Percentiles rank a stretch among this genome's conserved stretches.
Evolutionary conservation across 2,888 invertebrate genomes (phyloP).

Genomic region (Eristalinus aeneus): DNA sequence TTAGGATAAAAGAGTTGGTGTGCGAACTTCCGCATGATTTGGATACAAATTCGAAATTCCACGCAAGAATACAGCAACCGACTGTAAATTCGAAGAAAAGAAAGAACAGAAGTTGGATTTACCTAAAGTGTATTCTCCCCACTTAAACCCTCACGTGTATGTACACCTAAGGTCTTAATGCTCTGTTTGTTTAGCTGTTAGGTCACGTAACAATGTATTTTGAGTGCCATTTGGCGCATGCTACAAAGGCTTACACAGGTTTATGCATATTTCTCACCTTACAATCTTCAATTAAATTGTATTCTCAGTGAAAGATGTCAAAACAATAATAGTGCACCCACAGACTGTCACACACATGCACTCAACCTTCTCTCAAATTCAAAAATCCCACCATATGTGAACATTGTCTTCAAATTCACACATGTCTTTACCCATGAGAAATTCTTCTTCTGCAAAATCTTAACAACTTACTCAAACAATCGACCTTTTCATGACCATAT

Average conservation of each 20-base stretch:
- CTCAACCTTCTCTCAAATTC: slow-evolving; percentile 18
- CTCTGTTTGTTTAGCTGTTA: not conserved
- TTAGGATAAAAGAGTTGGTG: slow-evolving; percentile 38
- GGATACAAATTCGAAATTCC: not conserved
- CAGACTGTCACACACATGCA: slow-evolving; percentile 19
- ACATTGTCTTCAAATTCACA: not conserved
- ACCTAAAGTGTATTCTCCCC: not conserved
- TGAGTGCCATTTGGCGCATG: not conserved
- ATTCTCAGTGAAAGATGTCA: not conserved
- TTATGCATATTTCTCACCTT: not conserved
- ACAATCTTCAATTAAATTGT: not conserved
- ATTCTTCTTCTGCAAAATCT: slow-evolving; percentile 41
- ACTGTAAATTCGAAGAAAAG: not conserved
- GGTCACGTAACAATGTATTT: not conserved
- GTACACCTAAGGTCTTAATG: not conserved
- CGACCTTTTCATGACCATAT: slow-evolving; percentile 68
- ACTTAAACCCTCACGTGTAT: not conserved
- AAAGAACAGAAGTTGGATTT: not conserved
- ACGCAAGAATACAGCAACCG: not conserved
- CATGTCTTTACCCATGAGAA: slow-evolving; percentile 44
- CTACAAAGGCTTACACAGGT: not conserved
- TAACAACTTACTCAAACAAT: slow-evolving; percentile 65
- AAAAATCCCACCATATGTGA: slow-evolving; percentile 62
- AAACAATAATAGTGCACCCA: not conserved
- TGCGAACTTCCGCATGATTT: slow-evolving; percentile 11